Evolutionary conservation across 2,888 invertebrate species (phyloP).

Genomic region (Drosophila limbata): DNA sequence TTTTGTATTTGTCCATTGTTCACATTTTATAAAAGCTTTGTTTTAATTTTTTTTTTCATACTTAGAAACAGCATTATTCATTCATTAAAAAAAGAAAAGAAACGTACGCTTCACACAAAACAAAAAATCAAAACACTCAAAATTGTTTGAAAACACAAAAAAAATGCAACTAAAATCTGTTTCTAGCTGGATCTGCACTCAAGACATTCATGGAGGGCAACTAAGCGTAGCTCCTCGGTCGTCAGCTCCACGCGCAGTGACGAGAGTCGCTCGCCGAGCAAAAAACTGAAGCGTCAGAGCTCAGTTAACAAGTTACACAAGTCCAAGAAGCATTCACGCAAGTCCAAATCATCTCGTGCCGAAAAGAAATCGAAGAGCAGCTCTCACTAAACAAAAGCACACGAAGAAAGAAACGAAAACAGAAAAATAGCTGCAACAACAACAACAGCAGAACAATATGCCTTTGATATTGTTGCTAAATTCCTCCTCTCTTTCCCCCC

Average conservation of each 20-base stretch:
- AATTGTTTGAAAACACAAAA: constrained; percentile 26
- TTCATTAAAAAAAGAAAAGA: neutral
- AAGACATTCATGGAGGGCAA: constrained; percentile 75
- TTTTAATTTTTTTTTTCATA: neutral
- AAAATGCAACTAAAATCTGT: constrained; percentile 66
- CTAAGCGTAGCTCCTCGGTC: constrained; percentile 70
- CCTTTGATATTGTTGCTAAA: constrained; percentile 34
- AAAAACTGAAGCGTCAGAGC: constrained; percentile 65
- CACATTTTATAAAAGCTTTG: constrained; percentile 33
- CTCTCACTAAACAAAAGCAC: constrained; percentile 24
- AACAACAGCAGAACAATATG: neutral
- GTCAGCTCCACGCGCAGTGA: constrained; percentile 56
- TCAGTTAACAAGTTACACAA: constrained; percentile 60
- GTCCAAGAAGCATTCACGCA: constrained; percentile 72
- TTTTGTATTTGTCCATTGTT: constrained; percentile 32
- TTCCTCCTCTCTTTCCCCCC: neutral
- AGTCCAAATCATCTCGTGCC: constrained; percentile 56
- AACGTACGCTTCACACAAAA: constrained; percentile 19
- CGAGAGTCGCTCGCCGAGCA: constrained; percentile 55
- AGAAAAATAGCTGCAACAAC: neutral
- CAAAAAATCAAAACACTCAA: constrained; percentile 9
- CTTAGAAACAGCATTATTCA: constrained; percentile 34
- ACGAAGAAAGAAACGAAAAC: constrained; percentile 1
- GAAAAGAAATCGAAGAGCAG: constrained; percentile 55
- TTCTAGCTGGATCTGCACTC: constrained; percentile 76